Evolutionary conservation across 2,888 invertebrate species (phyloP).

Genomic region (Troides helena): DNA sequence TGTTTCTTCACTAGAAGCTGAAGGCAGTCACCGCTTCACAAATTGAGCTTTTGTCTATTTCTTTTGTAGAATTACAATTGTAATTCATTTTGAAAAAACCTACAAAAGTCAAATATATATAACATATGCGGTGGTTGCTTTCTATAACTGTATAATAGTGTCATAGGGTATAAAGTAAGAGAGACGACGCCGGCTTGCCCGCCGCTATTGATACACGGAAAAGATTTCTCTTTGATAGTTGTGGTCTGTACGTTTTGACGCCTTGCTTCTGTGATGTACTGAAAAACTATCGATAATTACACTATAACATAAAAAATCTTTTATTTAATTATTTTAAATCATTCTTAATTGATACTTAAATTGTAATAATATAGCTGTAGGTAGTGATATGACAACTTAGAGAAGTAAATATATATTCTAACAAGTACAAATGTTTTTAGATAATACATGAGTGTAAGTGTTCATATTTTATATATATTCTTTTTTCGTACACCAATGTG

Average conservation of each 20-base stretch:
- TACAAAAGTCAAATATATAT: background rate
- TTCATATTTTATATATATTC: no score
- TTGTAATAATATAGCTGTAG: no score
- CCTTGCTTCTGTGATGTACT: conserved; percentile 47
- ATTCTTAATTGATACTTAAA: no score
- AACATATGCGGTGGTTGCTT: conserved; percentile 4
- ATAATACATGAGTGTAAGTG: no score
- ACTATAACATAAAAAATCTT: background rate
- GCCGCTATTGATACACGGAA: conserved; percentile 80
- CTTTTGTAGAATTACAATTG: background rate
- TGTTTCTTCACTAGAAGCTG: no score
- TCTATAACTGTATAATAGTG: conserved; percentile 18
- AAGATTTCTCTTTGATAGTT: conserved; percentile 82
- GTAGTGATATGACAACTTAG: no score
- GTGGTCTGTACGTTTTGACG: conserved; percentile 74
- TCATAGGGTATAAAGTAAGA: conserved; percentile 48
- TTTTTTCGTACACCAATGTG: no score
- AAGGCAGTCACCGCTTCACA: no score
- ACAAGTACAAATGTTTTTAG: no score
- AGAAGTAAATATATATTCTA: no score
- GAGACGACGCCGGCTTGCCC: conserved; percentile 63
- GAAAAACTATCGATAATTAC: conserved; percentile 11
- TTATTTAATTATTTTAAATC: background rate
- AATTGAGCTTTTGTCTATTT: no score
- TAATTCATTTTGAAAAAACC: background rate